Base-by-base conservation (phyloP, 2,888 invertebrate genomes). In the Orchestes rusci region DNA sequence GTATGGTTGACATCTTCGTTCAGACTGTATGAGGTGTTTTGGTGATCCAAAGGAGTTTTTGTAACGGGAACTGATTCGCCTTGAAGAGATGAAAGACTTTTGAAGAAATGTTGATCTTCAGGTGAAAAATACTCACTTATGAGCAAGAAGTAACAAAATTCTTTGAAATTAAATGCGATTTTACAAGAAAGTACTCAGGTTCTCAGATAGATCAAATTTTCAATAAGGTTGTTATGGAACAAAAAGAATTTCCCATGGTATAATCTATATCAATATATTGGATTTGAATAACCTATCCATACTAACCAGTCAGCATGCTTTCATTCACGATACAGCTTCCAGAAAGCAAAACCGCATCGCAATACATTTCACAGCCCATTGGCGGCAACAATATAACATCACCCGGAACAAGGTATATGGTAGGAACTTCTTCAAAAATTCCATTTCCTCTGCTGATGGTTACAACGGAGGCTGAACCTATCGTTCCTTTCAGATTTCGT, bases 321-420 rank as follows among this genome's bases (percentile, higher is more conserved):
- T 95, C 95, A 62, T 95, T 94, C 10, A 95, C 77, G 45, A 95
- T 89, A 50, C 91, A 92, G 50, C 84, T 82, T 5, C 95, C 95
- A 0, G 74, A 72, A 1, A 94, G 72, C 16, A 96, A 71, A 0
- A 88, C 89, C 0, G 93, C 93, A 68, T 96, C 95, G 64, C 91
- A 93, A 47, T 85, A 85, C 82, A 95, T 80, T n/a, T 79, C 73
- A 65, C 90, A 89, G 1, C 92, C 92, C 44, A 77, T 74, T 0
- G 82, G 70, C 0, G 93, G 92, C 55, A 95, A 78, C 52, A 86
- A 76, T 31, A 95, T 74, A 12, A 95, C 73, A 68, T 95, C 95
- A 1, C 95, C 95, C 0, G 94, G 94, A 0, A 92, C 89, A 46
- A 95, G 67, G 40, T 76, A 73, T 35, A 83, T 78, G 2, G 89